phyloP scores from a whole-genome alignment of 2,888 invertebrate species.

The Andrena camellia region DNA sequence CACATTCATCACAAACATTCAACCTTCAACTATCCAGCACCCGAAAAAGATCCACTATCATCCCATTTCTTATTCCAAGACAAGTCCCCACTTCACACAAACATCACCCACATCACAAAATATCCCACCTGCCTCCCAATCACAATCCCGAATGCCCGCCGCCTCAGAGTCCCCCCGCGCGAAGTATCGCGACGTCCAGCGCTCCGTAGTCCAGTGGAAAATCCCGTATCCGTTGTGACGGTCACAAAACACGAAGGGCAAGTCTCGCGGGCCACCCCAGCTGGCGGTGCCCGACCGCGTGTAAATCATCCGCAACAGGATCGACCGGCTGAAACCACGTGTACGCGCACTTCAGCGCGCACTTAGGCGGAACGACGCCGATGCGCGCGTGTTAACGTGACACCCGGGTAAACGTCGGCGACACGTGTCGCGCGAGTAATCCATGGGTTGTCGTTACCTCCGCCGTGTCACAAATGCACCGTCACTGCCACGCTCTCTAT shows the following conservation, averaged over 20 bases:
- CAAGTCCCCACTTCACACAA: too few species aligned
- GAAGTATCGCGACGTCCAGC: not conserved
- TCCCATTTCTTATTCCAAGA: too few species aligned
- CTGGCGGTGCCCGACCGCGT: conserved; percentile 66
- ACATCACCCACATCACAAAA: too few species aligned
- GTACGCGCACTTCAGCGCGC: conserved; percentile 65
- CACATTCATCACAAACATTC: too few species aligned
- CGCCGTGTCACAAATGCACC: conserved; percentile 58
- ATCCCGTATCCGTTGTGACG: not conserved
- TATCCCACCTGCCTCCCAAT: too few species aligned
- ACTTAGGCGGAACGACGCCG: conserved; percentile 69
- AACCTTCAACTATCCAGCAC: too few species aligned
- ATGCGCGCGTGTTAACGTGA: conserved; percentile 72
- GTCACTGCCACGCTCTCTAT: conserved; percentile 43
- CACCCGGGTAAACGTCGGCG: conserved; percentile 69
- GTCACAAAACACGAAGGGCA: conserved; percentile 20
- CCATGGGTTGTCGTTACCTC: conserved; percentile 69
- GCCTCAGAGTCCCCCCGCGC: not conserved
- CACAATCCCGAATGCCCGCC: too few species aligned
- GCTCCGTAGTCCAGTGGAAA: not conserved
- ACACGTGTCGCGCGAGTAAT: conserved; percentile 72
- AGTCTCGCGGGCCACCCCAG: conserved; percentile 39
- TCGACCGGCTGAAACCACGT: conserved; percentile 63
- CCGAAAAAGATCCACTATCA: too few species aligned
- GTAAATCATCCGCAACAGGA: conserved; percentile 72